phyloP scores from a whole-genome alignment of 2,113 vertebrate genomes.

The Carlito syrichta region DNA sequence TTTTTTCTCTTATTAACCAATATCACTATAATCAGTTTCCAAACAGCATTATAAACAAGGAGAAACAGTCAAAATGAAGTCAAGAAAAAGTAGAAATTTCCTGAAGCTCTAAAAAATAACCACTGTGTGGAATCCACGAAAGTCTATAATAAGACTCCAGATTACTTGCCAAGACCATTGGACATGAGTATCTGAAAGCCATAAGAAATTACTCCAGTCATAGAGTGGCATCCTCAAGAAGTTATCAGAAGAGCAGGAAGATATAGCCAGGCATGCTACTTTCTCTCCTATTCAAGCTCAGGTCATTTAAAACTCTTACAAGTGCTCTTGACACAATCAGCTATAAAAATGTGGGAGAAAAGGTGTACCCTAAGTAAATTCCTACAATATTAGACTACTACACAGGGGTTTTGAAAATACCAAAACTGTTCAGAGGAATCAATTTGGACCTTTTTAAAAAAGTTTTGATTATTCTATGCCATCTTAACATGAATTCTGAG shows the following conservation, averaged over 20 bases:
- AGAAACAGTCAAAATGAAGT: conserved; percentile 67
- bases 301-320: conserved; percentile 8
- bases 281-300: conserved; percentile 25
- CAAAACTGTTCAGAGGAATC: conserved; percentile 2
- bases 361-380: background rate
- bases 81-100: conserved; percentile 65
- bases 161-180: conserved; percentile 29
- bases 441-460: background rate
- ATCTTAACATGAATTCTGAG: conserved; percentile 33
- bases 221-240: conserved; percentile 9
- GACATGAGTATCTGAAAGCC: background rate
- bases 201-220: background rate
- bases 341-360: background rate
- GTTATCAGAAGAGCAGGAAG: conserved; percentile 29
- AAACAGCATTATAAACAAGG: conserved; percentile 60
- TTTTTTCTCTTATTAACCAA: conserved; percentile 55
- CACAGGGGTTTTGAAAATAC: background rate
- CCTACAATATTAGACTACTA: background rate
- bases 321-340: conserved; percentile 14
- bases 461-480: background rate
- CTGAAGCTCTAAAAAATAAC: conserved; percentile 50
- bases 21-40: conserved; percentile 33
- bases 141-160: background rate
- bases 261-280: background rate
- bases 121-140: conserved; percentile 32